Evolutionary conservation across 2,888 invertebrate genomes (phyloP).

Genomic region (Coelopa pilipes): DNA sequence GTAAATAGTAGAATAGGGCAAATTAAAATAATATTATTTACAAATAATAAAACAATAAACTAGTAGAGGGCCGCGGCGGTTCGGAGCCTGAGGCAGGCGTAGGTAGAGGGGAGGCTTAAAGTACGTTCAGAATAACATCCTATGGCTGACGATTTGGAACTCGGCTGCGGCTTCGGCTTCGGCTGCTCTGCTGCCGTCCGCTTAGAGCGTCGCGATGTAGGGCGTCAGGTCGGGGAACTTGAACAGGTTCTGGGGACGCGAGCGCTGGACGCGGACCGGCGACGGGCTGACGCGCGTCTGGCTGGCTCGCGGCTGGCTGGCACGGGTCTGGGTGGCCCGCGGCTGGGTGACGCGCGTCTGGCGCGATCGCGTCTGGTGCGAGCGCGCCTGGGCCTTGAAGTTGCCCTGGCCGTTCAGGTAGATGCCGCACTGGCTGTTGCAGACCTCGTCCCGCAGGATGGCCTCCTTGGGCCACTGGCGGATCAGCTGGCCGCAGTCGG

Average conservation of each 20-base stretch:
- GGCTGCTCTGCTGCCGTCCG: background rate
- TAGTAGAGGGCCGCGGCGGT: constrained; percentile 4
- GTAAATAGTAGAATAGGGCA: background rate
- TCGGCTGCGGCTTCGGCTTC: background rate
- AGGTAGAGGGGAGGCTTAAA: constrained; percentile 3
- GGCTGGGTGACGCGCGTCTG: constrained; percentile 34
- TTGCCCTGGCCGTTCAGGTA: constrained; percentile 68
- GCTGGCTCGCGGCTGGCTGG: constrained; percentile 48
- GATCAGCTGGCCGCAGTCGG: constrained; percentile 84
- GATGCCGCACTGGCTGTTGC: constrained; percentile 89
- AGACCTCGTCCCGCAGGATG: constrained; percentile 86
- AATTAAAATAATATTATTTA: constrained; percentile 14
- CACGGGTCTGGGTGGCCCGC: constrained; percentile 60
- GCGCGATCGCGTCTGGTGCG: constrained; percentile 49
- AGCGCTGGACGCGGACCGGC: constrained; percentile 62
- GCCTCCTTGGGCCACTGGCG: constrained; percentile 86
- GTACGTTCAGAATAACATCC: background rate
- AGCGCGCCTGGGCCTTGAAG: constrained; percentile 61
- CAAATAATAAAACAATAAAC: constrained; percentile 20
- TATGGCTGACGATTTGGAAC: background rate
- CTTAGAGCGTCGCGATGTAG: constrained; percentile 60
- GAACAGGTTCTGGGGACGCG: constrained; percentile 69
- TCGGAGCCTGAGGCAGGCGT: constrained; percentile 16
- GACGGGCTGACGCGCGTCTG: constrained; percentile 32
- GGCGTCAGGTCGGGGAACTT: constrained; percentile 83